These are phyloP conservation scores for Patella ulyssiponensis DNA, from an alignment of 2,888 invertebrate genomes.

Conservation along the genomic window DNA sequence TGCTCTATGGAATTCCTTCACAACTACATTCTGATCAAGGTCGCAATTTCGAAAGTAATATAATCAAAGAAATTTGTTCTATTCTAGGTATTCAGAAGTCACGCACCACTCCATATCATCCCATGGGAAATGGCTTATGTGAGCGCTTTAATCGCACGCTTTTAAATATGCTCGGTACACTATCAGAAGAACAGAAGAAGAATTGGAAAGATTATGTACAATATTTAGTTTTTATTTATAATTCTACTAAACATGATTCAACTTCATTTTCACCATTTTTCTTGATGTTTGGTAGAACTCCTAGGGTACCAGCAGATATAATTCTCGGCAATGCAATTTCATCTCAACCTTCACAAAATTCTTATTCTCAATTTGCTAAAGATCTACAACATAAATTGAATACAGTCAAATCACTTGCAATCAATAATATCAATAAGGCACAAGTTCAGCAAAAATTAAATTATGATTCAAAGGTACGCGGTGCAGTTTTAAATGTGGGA, in stretches of 20 bases:
- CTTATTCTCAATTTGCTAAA: slow-evolving; percentile 6
- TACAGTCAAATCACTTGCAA: slow-evolving; percentile 12
- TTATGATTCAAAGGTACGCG: slow-evolving; percentile 18
- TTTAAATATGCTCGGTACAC: slow-evolving; percentile 32
- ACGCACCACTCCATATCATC: slow-evolving; percentile 33
- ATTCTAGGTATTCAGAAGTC: slow-evolving; percentile 26
- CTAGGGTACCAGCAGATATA: slow-evolving; percentile 32
- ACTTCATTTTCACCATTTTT: slow-evolving; percentile 32
- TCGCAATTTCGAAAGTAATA: slow-evolving; percentile 30
- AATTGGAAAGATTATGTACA: slow-evolving; percentile 27
- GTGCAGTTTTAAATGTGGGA: slow-evolving; percentile 13
- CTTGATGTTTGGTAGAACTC: slow-evolving; percentile 35
- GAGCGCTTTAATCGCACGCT: slow-evolving; percentile 36
- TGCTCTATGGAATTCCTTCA: slow-evolving; percentile 36
- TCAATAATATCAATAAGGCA: neutral
- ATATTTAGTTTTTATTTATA: slow-evolving; percentile 31
- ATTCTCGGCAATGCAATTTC: slow-evolving; percentile 16
- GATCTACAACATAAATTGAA: neutral
- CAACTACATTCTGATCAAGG: slow-evolving; percentile 33
- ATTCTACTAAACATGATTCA: slow-evolving; percentile 30
- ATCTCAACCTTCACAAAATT: neutral
- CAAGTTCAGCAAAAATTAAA: slow-evolving; percentile 19
- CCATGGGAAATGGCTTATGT: slow-evolving; percentile 24
- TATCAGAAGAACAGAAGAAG: slow-evolving; percentile 23
- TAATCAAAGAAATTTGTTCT: slow-evolving; percentile 33